These are phyloP conservation scores for Chrysaora quinquecirrha DNA, from an alignment of 30 jellyfish, hydroid and myxozoan species.

Conservation along the genomic window DNA sequence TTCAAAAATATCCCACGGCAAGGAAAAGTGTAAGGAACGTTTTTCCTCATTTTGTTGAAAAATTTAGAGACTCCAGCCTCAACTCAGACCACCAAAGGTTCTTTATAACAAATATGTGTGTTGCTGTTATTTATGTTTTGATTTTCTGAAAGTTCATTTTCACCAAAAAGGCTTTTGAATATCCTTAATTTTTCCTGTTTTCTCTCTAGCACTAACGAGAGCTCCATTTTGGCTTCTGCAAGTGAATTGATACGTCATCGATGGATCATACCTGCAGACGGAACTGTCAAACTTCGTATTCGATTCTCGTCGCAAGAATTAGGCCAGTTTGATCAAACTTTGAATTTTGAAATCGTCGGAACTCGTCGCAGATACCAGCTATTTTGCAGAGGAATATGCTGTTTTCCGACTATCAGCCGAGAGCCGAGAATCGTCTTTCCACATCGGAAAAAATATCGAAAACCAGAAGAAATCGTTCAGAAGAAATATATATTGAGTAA, in stretches of 20 bases:
- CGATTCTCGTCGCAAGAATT: slow-evolving; percentile 84
- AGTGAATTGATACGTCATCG: slow-evolving; percentile 76
- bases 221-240: slow-evolving; percentile 15
- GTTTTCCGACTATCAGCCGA: slow-evolving; percentile 90
- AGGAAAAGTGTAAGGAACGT: no score
- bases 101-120: no score
- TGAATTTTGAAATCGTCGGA: slow-evolving; percentile 92
- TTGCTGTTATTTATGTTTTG: no score
- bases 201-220: slow-evolving; percentile 66
- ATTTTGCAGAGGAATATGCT: slow-evolving; percentile 95
- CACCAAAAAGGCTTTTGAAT: no score
- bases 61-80: no score
- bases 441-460: slow-evolving; percentile 80
- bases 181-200: no score
- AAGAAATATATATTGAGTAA: slow-evolving; percentile 78
- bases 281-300: slow-evolving; percentile 61
- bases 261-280: slow-evolving; percentile 85
- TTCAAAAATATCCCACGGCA: no score
- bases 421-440: slow-evolving; percentile 98
- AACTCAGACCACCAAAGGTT: no score
- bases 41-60: no score
- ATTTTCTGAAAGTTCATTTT: no score
- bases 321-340: slow-evolving; percentile 93
- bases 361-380: slow-evolving; percentile 90
- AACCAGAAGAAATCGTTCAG: slow-evolving; percentile 89